phyloP scores from a whole-genome alignment of 2,797 vertebrate genomes.

The Semotilus atromaculatus region DNA sequence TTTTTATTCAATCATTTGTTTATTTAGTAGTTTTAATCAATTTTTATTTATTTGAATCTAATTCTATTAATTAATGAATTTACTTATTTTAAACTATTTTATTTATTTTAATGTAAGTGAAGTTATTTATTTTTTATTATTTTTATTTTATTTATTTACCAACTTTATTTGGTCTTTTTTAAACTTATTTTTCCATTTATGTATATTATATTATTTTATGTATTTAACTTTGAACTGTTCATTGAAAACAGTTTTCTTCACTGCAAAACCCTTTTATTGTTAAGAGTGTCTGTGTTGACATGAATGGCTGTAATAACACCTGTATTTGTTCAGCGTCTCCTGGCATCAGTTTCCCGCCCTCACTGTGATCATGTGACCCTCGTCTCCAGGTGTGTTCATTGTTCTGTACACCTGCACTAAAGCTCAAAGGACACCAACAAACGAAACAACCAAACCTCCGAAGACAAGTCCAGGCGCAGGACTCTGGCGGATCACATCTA shows the following conservation, averaged over 20 bases:
- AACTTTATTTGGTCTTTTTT: too few relatives aligned
- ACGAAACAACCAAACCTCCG: background rate
- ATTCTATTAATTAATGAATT: too few relatives aligned
- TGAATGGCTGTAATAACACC: background rate
- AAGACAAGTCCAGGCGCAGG: background rate
- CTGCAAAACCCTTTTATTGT: too few relatives aligned
- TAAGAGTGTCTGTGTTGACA: too few relatives aligned
- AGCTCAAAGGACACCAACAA: background rate
- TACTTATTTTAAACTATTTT: background rate
- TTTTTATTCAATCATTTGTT: too few relatives aligned
- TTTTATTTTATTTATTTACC: too few relatives aligned
- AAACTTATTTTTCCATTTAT: background rate
- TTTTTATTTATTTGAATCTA: too few relatives aligned
- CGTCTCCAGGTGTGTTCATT: slow-evolving; percentile 69
- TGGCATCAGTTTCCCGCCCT: slow-evolving; percentile 63
- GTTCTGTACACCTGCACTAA: slow-evolving; percentile 67
- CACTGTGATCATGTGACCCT: slow-evolving; percentile 69
- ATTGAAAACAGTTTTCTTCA: background rate
- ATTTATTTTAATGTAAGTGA: background rate
- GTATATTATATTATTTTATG: background rate
- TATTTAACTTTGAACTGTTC: background rate
- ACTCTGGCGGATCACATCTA: background rate
- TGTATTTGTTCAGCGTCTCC: background rate
- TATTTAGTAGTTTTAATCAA: too few relatives aligned
- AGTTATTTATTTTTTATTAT: background rate